These are phyloP conservation scores for Lepilemur ruficaudatus DNA, from an alignment of 2,797 vertebrate species.

Conservation along the genomic window DNA sequence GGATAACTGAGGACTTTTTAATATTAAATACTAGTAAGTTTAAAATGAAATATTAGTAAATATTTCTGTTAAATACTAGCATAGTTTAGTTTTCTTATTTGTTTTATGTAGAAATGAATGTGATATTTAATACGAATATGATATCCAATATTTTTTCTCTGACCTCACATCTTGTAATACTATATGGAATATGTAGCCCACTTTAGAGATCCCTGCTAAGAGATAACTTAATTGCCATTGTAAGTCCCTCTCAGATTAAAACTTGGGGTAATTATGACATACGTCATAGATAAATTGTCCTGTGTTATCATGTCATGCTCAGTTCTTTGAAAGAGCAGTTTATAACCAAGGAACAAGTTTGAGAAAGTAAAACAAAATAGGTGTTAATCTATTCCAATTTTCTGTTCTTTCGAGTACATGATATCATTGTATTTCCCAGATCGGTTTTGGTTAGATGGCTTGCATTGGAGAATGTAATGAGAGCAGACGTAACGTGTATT, in stretches of 20 bases:
- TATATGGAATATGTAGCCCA: neutral
- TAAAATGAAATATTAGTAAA: slow-evolving; percentile 16
- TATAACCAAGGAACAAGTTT: neutral
- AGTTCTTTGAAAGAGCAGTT: neutral
- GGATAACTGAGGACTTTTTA: neutral
- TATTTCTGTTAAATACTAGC: neutral
- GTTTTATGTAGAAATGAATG: slow-evolving; percentile 13
- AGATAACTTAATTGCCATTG: neutral
- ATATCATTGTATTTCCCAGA: neutral
- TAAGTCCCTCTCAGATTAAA: neutral
- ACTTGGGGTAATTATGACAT: neutral
- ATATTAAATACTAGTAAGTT: neutral
- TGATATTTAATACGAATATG: neutral
- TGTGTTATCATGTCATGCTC: neutral
- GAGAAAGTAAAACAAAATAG: neutral
- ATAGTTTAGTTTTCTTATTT: neutral
- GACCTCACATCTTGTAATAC: neutral
- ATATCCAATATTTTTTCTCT: neutral
- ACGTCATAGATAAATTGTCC: neutral
- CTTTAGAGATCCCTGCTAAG: neutral
- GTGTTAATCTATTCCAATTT: neutral
- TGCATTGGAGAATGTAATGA: neutral
- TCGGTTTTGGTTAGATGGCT: neutral
- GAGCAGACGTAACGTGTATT: neutral
- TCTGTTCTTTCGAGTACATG: neutral